Evolutionary conservation across 2,113 vertebrate genomes (phyloP), one percentile per base, ranked within the genome.

Genomic region (Alethe diademata): DNA sequence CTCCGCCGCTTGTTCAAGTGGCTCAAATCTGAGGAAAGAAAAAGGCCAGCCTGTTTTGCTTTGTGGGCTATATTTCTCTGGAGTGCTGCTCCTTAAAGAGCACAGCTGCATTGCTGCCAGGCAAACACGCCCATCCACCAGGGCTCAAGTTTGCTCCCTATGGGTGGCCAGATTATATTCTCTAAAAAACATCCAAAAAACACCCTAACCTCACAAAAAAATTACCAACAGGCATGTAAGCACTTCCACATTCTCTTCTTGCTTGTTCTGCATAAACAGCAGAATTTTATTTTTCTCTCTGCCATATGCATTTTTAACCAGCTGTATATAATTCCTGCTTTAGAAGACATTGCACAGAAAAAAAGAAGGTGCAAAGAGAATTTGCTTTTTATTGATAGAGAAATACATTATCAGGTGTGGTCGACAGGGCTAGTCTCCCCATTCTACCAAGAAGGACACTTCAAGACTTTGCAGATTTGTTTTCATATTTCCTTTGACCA

Each of bases 161-260:
- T 81, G 86, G 92, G 92, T 92, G 92, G 95, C 72, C 92, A 92
- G 81, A 94, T 74, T 47, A 47, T 25, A 91, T 36, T 76, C 29
- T 65, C 58, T 42, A 56, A 45, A 82, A 92, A 71, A 40, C 50
- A 54, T 60, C 61, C 42, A 26, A 62, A 48, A 74, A 42, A 2
- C 5, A 47, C 19, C 31, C 18, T 40, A 85, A 70, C 53, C 33
- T 88, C 66, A 35, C 47, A 36, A 57, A 91, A 91, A 93, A 78
- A 74, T 53, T 62, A 86, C 73, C 65, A 88, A 73, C 24, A 72
- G 56, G 40, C 82, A 48, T 67, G 22, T 56, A 74, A 70, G 48
- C 29, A 40, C 43, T 95, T 81, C 88, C 57, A 73, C 40, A 50
- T 35, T 66, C 60, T 57, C 38, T 4, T 16, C 50, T 89, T 72